Evolutionary conservation across 2,888 invertebrate species (phyloP).

Genomic region (Hirudinaria manillensis): DNA sequence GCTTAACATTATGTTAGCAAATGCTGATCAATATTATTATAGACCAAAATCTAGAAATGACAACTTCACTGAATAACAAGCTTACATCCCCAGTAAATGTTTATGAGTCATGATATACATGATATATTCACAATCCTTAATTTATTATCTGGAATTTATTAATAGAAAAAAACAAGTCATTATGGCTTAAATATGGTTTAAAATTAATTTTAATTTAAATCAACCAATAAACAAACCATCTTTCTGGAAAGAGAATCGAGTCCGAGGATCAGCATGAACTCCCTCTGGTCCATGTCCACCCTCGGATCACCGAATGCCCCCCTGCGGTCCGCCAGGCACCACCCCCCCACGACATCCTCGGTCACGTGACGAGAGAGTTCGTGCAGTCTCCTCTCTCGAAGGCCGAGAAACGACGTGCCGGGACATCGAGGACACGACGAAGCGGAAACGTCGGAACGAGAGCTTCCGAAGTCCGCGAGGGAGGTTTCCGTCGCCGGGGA

Average conservation of each 20-base stretch:
- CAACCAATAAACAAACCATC: constrained; percentile 13
- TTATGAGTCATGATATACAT: too few relatives aligned
- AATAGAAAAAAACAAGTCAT: too few relatives aligned
- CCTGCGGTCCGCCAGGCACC: constrained; percentile 24
- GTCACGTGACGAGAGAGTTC: constrained; percentile 45
- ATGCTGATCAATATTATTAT: too few relatives aligned
- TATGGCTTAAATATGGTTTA: too few relatives aligned
- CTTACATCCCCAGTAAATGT: too few relatives aligned
- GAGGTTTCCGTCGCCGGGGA: not conserved
- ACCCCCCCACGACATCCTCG: constrained; percentile 34
- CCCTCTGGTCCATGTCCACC: constrained; percentile 38
- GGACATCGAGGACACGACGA: not conserved
- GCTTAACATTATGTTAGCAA: too few relatives aligned
- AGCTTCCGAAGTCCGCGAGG: not conserved
- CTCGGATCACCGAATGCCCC: constrained; percentile 43
- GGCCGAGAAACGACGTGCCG: constrained; percentile 59
- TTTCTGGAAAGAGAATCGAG: constrained; percentile 30
- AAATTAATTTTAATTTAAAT: too few relatives aligned
- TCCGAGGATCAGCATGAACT: constrained; percentile 38
- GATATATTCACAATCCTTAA: too few relatives aligned
- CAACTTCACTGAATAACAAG: too few relatives aligned
- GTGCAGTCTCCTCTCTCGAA: constrained; percentile 42
- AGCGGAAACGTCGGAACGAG: not conserved
- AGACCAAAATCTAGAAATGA: too few relatives aligned
- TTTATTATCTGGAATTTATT: too few relatives aligned